Percentiles rank a stretch among this genome's conserved stretches.
Conservation (phyloP, 2,797 vertebrate species). For the Rhodeus uyekii region DNA sequence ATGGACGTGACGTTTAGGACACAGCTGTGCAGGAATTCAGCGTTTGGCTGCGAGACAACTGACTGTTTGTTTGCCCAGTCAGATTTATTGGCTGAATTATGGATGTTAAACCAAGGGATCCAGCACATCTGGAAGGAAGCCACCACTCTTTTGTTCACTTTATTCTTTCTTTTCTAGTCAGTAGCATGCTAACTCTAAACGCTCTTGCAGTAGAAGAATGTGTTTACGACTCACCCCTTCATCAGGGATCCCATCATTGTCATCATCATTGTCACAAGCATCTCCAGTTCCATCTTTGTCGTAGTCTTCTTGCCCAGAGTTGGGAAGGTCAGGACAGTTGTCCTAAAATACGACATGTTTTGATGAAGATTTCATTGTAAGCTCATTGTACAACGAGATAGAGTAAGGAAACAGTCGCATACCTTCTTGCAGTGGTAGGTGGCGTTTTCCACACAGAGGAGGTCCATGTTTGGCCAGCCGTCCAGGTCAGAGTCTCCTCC, state of each 20-base stretch:
- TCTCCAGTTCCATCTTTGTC: conserved; percentile 97
- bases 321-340: conserved; percentile 96
- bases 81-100: conserved; percentile 66
- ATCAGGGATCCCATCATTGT: conserved; percentile 94
- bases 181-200: conserved; percentile 62
- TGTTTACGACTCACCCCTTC: conserved; percentile 84
- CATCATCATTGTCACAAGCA: conserved; percentile 95
- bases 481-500: conserved; percentile 96
- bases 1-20: conserved; percentile 42
- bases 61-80: conserved; percentile 63
- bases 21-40: conserved; percentile 60
- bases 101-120: conserved; percentile 58
- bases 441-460: conserved; percentile 93
- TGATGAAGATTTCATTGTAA: conserved; percentile 58
- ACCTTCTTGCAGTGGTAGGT: conserved; percentile 99
- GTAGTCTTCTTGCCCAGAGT: conserved; percentile 99
- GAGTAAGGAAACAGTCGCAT: conserved; percentile 56
- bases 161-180: conserved; percentile 6
- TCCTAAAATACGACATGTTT: conserved; percentile 79
- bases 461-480: conserved; percentile 93
- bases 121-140: conserved; percentile 56
- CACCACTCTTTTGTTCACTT: conserved; percentile 36
- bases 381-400: conserved; percentile 50
- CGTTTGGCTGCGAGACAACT: conserved; percentile 57
- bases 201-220: conserved; percentile 56